Evolutionary conservation across 2,113 vertebrate genomes (phyloP).

Genomic region (Pollachius pollachius): DNA sequence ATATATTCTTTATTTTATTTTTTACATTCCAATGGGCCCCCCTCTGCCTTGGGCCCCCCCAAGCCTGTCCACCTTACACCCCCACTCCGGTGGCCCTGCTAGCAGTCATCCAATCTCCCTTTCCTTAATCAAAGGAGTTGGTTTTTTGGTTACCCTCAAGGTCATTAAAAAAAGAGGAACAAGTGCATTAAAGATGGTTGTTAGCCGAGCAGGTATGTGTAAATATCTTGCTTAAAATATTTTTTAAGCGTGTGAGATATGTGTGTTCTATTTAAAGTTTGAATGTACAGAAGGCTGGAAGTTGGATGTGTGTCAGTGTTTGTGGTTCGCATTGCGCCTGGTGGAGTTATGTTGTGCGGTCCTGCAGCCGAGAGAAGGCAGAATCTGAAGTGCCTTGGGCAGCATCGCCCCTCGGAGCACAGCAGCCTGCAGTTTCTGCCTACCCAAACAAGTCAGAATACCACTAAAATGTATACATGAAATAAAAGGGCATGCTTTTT

Average conservation of each 20-base stretch:
- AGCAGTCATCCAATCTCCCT: no score
- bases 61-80: no score
- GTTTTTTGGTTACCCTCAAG: conserved; percentile 17
- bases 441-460: conserved; percentile 38
- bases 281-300: conserved; percentile 68
- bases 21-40: no score
- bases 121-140: conserved; percentile 18
- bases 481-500: conserved; percentile 77
- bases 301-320: conserved; percentile 32
- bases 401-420: conserved; percentile 59
- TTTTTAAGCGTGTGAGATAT: conserved; percentile 68
- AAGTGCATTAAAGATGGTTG: conserved; percentile 42
- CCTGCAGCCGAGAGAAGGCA: conserved; percentile 56
- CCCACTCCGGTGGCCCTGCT: no score
- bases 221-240: conserved; percentile 65
- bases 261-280: conserved; percentile 69
- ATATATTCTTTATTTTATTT: no score
- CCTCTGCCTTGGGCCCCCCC: no score
- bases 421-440: conserved; percentile 63
- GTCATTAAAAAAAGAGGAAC: conserved; percentile 37
- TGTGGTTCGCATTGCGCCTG: conserved; percentile 36
- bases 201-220: conserved; percentile 57
- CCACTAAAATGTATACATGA: conserved; percentile 53
- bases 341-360: conserved; percentile 59
- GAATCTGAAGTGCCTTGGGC: conserved; percentile 79